Conservation (phyloP, 2,797 vertebrate species). For the Choloepus didactylus region DNA sequence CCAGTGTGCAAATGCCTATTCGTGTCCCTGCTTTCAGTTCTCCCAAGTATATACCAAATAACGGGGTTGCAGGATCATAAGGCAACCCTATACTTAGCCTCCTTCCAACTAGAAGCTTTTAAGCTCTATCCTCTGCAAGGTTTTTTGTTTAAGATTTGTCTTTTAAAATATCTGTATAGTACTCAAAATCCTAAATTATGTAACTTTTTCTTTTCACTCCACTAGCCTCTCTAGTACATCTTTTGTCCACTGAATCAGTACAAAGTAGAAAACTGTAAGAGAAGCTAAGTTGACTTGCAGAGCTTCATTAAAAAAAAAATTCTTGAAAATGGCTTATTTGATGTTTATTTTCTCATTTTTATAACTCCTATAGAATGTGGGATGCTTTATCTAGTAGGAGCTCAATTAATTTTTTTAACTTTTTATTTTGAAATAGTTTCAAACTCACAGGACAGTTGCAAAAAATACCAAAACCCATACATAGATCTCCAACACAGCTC, state of each 20-base stretch:
- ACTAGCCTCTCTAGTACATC: not conserved
- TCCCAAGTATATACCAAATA: too few relatives aligned
- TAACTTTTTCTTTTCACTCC: not conserved
- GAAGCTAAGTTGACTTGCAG: not conserved
- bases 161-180: not conserved
- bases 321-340: not conserved
- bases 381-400: not conserved
- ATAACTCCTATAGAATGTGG: not conserved
- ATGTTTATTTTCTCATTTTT: slow-evolving; percentile 1
- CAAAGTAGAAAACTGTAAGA: not conserved
- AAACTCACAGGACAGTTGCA: too few relatives aligned
- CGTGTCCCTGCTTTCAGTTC: too few relatives aligned
- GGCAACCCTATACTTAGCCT: too few relatives aligned
- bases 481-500: too few relatives aligned
- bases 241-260: not conserved
- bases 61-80: too few relatives aligned
- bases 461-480: too few relatives aligned
- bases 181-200: not conserved
- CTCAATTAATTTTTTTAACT: not conserved
- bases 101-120: not conserved
- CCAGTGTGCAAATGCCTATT: too few relatives aligned
- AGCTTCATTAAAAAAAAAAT: not conserved
- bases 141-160: not conserved
- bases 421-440: too few relatives aligned
- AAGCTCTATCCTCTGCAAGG: not conserved